A percentile compares a stretch with the other conserved stretches of the same genome.
phyloP scores from a whole-genome alignment of 2,888 invertebrate species.

The Nomada ruficornis region DNA sequence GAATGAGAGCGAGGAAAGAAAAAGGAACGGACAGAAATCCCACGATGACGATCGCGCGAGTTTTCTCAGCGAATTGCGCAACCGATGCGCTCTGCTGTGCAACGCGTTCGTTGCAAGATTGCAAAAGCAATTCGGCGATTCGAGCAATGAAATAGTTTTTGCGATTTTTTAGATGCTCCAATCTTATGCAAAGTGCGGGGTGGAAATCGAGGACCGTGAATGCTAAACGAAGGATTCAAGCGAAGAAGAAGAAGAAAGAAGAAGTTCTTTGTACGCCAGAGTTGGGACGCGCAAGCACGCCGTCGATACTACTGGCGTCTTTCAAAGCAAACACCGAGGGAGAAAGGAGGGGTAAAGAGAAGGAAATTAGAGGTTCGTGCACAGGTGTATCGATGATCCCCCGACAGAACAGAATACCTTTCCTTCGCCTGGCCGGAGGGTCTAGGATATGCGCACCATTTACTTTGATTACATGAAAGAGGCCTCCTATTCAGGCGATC shows the following conservation, averaged over 20 bases:
- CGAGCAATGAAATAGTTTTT: too few relatives aligned
- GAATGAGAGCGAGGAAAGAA: slow-evolving; percentile 75
- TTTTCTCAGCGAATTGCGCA: slow-evolving; percentile 48
- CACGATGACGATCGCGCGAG: slow-evolving; percentile 47
- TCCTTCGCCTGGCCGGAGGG: slow-evolving; percentile 42
- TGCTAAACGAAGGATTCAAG: neutral
- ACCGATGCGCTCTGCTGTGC: neutral
- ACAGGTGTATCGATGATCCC: slow-evolving; percentile 74
- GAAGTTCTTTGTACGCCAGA: neutral
- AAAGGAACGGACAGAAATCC: slow-evolving; percentile 55
- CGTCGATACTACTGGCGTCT: neutral
- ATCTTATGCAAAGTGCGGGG: neutral
- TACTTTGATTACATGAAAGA: slow-evolving; percentile 73
- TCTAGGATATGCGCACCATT: slow-evolving; percentile 80
- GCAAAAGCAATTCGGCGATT: too few relatives aligned
- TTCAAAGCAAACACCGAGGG: slow-evolving; percentile 16
- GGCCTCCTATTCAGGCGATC: slow-evolving; percentile 54
- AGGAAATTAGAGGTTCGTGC: slow-evolving; percentile 70
- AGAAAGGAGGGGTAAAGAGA: slow-evolving; percentile 38
- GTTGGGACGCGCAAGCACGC: neutral
- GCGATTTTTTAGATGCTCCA: neutral
- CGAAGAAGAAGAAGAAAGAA: neutral
- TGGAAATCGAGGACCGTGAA: neutral
- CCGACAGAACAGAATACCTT: slow-evolving; percentile 65
- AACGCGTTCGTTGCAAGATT: too few relatives aligned